Base-by-base conservation (phyloP, 2,113 vertebrate genomes). In the Penelope pileata region DNA sequence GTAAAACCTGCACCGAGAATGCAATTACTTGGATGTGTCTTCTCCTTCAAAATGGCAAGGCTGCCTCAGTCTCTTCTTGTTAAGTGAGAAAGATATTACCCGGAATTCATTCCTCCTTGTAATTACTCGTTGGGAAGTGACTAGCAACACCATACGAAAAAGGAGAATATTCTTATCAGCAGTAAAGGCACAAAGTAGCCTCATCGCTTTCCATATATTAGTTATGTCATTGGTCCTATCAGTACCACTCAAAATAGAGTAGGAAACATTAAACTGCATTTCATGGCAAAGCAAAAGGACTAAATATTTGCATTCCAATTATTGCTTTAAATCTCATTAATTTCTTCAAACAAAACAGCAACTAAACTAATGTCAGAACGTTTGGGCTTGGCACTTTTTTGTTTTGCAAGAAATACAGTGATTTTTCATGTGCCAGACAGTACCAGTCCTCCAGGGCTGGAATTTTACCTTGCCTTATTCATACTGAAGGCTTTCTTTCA, bases 71-170 rank as follows among this genome's bases (percentile, higher is more conserved):
- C 59, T 87, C 69, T 87, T 80, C 86, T 93, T 76, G 88, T 91
- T 93, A 96, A 90, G 51, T 51, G 73, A 81, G 43, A 75, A 95
- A 92, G 51, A 75, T 95, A 95, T 75, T 72, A 78, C 58, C 75
- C 1, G 0, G 63, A 87, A 85, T 86, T 43, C 43, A 83, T 96
- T 94, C 60, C 30, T 68, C 66, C 66, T 73, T 86, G 53, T 93
- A 95, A 94, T 93, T 89, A 87, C 81, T 95, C 93, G 79, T 29
- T 84, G 74, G 47, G 58, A 91, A 92, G 67, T 76, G 62, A 94
- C 82, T 38, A 95, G 74, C 32, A 90, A 82, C 54, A 48, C 22
- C 24, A 67, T 59, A 54, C 59, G 5, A 47, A 78, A 81, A 75
- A 90, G 58, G 64, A 64, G 89, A 70, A 87, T 75, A 81, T 81